These are phyloP conservation scores for Plebejus argus DNA, from an alignment of 2,888 invertebrate species.

Conservation along the genomic window DNA sequence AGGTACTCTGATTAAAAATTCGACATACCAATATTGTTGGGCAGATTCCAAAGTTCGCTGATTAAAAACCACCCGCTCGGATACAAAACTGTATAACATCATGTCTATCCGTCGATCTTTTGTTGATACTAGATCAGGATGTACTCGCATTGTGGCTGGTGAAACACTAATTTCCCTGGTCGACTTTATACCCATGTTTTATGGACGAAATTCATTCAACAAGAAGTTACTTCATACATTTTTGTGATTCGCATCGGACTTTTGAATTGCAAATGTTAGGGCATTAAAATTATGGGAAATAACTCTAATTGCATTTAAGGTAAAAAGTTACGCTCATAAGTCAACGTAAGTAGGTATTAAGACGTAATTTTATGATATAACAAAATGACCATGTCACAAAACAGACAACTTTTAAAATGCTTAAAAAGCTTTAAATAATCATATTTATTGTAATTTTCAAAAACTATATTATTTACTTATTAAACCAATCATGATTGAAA, in stretches of 20 bases:
- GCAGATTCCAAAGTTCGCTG: constrained; percentile 60
- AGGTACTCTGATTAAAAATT: constrained; percentile 51
- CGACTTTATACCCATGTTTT: not conserved
- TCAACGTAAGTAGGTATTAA: too few species aligned
- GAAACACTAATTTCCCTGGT: not conserved
- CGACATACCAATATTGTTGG: constrained; percentile 54
- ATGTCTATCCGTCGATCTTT: constrained; percentile 39
- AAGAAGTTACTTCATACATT: not conserved
- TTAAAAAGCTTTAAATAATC: too few species aligned
- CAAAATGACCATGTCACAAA: too few species aligned
- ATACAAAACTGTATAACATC: constrained; percentile 47
- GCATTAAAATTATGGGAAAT: not conserved
- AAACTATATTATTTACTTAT: too few species aligned
- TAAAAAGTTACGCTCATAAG: too few species aligned
- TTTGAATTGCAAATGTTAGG: constrained; percentile 26
- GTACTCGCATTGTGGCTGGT: constrained; percentile 19
- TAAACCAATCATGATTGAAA: too few species aligned
- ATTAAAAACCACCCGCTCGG: constrained; percentile 59
- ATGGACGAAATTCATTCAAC: not conserved
- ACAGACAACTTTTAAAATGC: too few species aligned
- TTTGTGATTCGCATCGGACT: constrained; percentile 22
- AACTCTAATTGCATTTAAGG: not conserved
- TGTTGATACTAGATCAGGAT: constrained; percentile 36
- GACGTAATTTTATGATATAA: too few species aligned
- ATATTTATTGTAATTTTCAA: too few species aligned